These are phyloP conservation scores for Lysandra coridon DNA, from an alignment of 2,888 invertebrate species.

Conservation along the genomic window DNA sequence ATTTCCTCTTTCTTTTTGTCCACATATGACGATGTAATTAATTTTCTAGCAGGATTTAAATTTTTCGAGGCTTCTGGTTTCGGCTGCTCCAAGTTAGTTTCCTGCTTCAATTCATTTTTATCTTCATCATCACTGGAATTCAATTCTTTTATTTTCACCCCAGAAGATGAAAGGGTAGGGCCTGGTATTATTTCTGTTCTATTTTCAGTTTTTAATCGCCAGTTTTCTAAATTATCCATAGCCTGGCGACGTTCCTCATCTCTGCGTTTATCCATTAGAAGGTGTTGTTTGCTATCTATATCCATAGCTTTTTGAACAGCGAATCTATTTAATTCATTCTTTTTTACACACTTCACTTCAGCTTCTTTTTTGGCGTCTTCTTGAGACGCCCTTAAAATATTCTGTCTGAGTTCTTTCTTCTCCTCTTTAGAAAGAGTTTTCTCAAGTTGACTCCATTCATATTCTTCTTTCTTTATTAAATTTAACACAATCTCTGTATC, in stretches of 20 bases:
- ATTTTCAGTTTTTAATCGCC: constrained; percentile 57
- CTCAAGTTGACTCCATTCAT: constrained; percentile 81
- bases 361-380: constrained; percentile 75
- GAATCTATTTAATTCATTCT: constrained; percentile 78
- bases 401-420: constrained; percentile 78
- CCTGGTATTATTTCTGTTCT: constrained; percentile 38
- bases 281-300: constrained; percentile 74
- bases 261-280: constrained; percentile 82
- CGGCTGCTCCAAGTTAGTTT: constrained; percentile 29
- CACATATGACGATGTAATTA: constrained; percentile 61
- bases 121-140: constrained; percentile 48
- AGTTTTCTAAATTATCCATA: constrained; percentile 83
- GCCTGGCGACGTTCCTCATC: constrained; percentile 82
- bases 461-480: constrained; percentile 80
- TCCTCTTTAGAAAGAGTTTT: constrained; percentile 78
- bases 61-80: constrained; percentile 41
- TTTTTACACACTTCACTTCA: constrained; percentile 76
- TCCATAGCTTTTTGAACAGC: constrained; percentile 73
- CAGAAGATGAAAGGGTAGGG: constrained; percentile 39
- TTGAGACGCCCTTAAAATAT: constrained; percentile 79
- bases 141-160: constrained; percentile 54
- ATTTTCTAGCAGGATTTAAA: constrained; percentile 46
- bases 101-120: constrained; percentile 33
- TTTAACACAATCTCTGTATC: constrained; percentile 83
- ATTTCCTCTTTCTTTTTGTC: constrained; percentile 61